These are phyloP conservation scores for Plecturocebus donacophilus DNA, from an alignment of 2,113 vertebrate genomes.

Conservation along the genomic window DNA sequence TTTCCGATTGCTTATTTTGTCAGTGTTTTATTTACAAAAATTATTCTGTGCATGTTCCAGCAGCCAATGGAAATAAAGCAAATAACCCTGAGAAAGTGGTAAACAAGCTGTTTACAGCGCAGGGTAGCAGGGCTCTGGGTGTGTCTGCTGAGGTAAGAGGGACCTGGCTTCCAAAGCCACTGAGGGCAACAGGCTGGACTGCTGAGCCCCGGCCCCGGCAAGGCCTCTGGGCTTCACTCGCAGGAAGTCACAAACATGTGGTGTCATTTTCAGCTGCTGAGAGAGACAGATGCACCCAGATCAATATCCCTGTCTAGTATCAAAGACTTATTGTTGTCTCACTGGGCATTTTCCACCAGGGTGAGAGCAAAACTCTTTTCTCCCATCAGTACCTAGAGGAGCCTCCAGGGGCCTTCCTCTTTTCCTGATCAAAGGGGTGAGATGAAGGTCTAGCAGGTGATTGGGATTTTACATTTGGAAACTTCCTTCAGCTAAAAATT, in stretches of 20 bases:
- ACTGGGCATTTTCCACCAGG: constrained; percentile 30
- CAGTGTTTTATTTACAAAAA: not conserved
- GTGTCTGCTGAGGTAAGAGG: constrained; percentile 51
- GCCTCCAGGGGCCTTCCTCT: not conserved
- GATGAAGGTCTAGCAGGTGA: constrained; percentile 41
- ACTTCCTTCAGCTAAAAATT: constrained; percentile 47
- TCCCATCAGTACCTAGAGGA: constrained; percentile 57
- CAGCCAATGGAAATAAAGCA: constrained; percentile 67
- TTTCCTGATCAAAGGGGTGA: constrained; percentile 16
- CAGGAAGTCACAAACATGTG: constrained; percentile 76
- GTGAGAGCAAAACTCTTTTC: constrained; percentile 71
- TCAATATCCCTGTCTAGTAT: constrained; percentile 77
- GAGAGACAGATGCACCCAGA: constrained; percentile 79
- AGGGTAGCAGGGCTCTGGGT: not conserved
- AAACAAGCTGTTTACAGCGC: constrained; percentile 72
- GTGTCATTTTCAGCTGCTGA: constrained; percentile 79
- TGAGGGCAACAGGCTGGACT: constrained; percentile 57
- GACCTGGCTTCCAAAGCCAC: constrained; percentile 41
- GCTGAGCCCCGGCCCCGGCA: constrained; percentile 69
- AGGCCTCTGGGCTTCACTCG: constrained; percentile 74
- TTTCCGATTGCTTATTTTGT: constrained; percentile 54
- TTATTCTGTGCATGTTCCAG: constrained; percentile 71
- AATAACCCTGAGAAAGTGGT: constrained; percentile 67
- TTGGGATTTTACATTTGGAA: not conserved
- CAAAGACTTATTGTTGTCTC: constrained; percentile 75